Percentiles rank a stretch among this genome's conserved stretches.
phyloP scores from a whole-genome alignment of 2,113 vertebrate species.

The Xenus cinereus region DNA sequence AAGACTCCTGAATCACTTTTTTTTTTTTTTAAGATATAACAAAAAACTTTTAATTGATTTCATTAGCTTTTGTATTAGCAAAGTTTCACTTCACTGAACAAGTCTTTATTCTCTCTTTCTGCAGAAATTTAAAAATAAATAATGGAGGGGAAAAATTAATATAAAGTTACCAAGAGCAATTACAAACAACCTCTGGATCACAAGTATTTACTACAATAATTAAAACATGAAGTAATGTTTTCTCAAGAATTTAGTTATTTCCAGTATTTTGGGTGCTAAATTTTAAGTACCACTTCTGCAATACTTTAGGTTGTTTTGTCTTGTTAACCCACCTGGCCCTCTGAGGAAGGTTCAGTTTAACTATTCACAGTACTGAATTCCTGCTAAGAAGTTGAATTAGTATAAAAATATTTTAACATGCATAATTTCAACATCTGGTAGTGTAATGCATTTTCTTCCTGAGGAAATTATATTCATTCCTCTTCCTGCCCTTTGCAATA shows the following conservation, averaged over 20 bases:
- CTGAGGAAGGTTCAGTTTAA: neutral
- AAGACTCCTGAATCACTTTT: neutral
- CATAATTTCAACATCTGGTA: neutral
- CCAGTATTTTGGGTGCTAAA: neutral
- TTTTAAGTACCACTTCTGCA: neutral
- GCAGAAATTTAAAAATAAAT: neutral
- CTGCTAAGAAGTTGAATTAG: neutral
- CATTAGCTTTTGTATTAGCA: neutral
- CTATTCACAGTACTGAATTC: neutral
- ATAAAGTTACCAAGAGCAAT: neutral
- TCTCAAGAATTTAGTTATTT: neutral
- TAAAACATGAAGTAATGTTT: neutral
- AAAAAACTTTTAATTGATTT: neutral
- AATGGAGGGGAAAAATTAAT: neutral
- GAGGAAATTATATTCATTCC: neutral
- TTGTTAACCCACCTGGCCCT: neutral
- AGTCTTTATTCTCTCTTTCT: neutral
- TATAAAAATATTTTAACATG: neutral
- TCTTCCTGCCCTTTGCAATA: neutral
- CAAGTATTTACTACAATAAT: neutral
- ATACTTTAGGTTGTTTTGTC: neutral
- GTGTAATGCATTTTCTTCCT: neutral
- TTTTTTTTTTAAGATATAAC: neutral
- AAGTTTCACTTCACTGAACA: neutral
- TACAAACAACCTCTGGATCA: neutral